These are phyloP conservation scores for Saiga tatarica DNA, from an alignment of 2,113 vertebrate genomes.

Conservation along the genomic window DNA sequence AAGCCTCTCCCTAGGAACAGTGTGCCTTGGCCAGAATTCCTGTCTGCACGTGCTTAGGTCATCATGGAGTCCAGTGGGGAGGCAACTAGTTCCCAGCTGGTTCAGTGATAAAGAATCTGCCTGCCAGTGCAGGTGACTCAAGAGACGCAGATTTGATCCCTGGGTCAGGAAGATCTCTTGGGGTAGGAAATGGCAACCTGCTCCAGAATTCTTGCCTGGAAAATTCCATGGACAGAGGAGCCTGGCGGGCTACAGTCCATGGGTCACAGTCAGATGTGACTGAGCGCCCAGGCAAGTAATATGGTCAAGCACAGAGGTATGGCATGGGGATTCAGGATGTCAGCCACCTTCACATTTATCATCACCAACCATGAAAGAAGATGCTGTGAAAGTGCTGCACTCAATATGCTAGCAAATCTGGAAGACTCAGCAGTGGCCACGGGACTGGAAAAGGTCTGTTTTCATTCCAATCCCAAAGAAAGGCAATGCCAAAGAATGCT, in stretches of 20 bases:
- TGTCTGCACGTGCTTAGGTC: neutral
- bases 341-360: neutral
- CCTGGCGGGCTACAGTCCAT: neutral
- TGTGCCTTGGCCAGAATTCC: neutral
- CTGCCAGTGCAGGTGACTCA: neutral
- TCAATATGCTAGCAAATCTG: no score
- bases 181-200: neutral
- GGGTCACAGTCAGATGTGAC: neutral
- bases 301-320: neutral
- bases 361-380: neutral
- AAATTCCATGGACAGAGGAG: neutral
- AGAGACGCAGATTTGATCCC: neutral
- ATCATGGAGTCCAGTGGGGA: accelerated
- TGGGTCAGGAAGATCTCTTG: neutral
- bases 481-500: no score
- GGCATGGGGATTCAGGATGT: neutral
- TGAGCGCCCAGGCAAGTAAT: neutral
- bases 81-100: neutral
- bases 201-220: neutral
- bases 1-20: neutral
- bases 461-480: no score
- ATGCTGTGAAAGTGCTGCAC: no score
- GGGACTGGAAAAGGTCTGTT: no score
- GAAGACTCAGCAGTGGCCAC: no score
- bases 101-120: neutral